Evolutionary conservation across 2,888 invertebrate species (phyloP).

Genomic region (Phaedon cochleariae): DNA sequence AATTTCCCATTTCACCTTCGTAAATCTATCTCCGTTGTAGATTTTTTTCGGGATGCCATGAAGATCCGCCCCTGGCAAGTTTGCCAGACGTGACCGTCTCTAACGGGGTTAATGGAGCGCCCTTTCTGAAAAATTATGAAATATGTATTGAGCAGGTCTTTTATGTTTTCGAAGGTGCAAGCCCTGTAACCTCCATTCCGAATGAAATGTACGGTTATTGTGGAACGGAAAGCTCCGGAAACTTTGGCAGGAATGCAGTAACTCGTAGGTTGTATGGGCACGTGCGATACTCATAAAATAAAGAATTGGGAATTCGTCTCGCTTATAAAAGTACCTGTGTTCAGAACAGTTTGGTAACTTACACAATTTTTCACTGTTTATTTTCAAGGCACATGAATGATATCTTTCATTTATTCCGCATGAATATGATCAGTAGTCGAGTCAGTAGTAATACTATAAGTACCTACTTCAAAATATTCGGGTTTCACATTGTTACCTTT

Average conservation of each 20-base stretch:
- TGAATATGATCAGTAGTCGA: no score
- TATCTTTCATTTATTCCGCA: no score
- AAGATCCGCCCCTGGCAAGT: conserved; percentile 7
- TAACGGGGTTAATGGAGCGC: conserved; percentile 42
- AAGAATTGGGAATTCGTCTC: background rate
- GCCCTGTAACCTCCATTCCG: conserved; percentile 26
- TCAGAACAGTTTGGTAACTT: no score
- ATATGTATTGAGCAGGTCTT: conserved; percentile 33
- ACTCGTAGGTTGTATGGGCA: background rate
- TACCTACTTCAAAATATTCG: no score
- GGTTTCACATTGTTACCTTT: no score
- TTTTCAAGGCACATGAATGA: no score
- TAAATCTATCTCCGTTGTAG: no score
- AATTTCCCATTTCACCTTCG: no score
- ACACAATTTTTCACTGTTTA: no score
- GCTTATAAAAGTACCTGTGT: background rate
- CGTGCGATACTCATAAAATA: background rate
- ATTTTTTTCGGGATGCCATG: no score
- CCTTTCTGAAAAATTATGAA: conserved; percentile 38
- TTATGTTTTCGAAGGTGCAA: conserved; percentile 27
- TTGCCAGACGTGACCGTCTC: conserved; percentile 45
- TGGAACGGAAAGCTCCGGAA: conserved; percentile 16
- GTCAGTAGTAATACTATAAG: no score
- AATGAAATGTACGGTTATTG: conserved; percentile 19
- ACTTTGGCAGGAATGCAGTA: background rate